Base-by-base conservation (phyloP, 2,797 vertebrate genomes). In the Aplochiton taeniatus region DNA sequence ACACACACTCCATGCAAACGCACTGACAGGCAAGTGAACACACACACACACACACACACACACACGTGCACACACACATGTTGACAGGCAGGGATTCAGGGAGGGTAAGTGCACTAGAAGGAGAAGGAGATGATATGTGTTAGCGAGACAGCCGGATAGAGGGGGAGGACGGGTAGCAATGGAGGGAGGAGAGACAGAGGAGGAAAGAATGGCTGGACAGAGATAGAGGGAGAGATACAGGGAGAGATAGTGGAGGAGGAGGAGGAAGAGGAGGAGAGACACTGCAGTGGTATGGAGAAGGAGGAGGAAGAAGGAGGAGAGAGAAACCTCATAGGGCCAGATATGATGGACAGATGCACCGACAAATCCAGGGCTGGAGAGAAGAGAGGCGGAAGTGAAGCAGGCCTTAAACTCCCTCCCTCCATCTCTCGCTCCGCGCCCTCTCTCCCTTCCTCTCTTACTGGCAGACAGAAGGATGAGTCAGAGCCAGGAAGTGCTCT, bases 31-130 rank as follows among this genome's bases (percentile, higher is more conserved):
- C 50, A 51, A 13, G 16, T 19, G 12, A 8, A 31, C 58, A 20
- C 59, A 41, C 60, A 51, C 48, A 65, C 63, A 70, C 70, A 70
- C 9, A 62, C 49, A 79, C 77, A 78, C 81, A 82, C 65, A 11
- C 63, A 19, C 19, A 7, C 78, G 6, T 6, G 31, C 31, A 31
- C 31, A 31, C 31, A 6, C 6, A 31, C 31, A 31, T 31, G 31
- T 31, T n/a, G 51, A 71, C 73, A 82, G 72, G 44, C 66, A 4
- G 17, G 63, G 75, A 57, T 69, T 79, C 20, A 18, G 43, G 61
- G 77, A 70, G 69, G 71, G 13, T 68, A 73, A 73, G 73, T 56
- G 8, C 3, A 31, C 11, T 11, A 13, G 20, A 20, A 20, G 54
- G 12, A 41, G 20, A 13, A 14, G 14, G 17, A 6, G 17, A 41